Base-by-base conservation (phyloP, 1,140 invertebrate genomes). In the Phocides pigmalion region DNA sequence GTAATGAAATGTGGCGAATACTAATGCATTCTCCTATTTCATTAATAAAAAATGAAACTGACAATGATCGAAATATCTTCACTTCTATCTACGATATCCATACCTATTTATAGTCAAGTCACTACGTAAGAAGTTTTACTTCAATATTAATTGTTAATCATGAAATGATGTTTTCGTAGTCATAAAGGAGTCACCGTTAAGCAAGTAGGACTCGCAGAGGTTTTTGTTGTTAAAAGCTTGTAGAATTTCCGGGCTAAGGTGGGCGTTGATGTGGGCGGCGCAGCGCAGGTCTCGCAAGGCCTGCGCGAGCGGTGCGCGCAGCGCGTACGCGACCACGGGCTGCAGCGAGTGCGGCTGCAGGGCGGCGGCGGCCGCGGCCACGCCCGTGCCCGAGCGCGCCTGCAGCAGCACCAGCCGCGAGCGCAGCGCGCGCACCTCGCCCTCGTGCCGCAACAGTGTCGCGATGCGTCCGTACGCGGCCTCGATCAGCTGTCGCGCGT, bases 201-300 rank as follows among this genome's bases (percentile, higher is more conserved):
- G 8, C 9, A 81, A 28, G 17, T 84, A 84, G 3, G 80, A 77
- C 9, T 85, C 74, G 51, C 82, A 86, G 4, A 81, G 65, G 19
- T 84, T 89, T 22, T 64, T 81, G 4, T 72, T 71, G 11, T 80
- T 59, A 35, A 74, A 89, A 0, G 22, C 59, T 53, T 81, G 47
- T 2, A 82, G 6, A 4, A 83, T 63, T 5, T 72, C 62, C 1
- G 56, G 44, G 11, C 76, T 71, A 0, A 89, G 54, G 50, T 86
- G 68, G 3, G 39, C 49, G 46, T 89, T 89, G 0, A 87, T 68
- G 41, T 86, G 72, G 8, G 74, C 56, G 9, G 80, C 70, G 39
- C 80, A 84, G 5, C 63, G 70, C 12, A 83, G 46, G 41, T 89
- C 84, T 5, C 68, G 4, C 2, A 76, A 19, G 8, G 78, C 72